Evolutionary conservation across 2,888 invertebrate species (phyloP).

Genomic region (Ashinkailepas kermadecensis): DNA sequence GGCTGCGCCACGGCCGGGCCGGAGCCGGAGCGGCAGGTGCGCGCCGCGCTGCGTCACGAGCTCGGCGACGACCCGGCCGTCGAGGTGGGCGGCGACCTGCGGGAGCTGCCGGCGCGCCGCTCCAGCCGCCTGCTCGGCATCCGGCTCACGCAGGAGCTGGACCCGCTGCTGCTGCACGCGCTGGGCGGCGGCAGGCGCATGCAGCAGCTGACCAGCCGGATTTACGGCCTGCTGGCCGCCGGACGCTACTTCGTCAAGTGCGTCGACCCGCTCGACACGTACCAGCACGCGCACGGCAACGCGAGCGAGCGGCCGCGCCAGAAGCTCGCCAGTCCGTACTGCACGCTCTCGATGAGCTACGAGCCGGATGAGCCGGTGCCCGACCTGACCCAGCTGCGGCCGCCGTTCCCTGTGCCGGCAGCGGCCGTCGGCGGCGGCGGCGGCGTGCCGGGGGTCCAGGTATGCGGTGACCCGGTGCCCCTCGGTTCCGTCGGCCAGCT

Average conservation of each 20-base stretch:
- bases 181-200: background rate
- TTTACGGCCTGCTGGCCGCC: constrained; percentile 11
- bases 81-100: background rate
- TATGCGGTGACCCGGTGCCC: background rate
- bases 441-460: too few species aligned
- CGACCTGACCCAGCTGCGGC: background rate
- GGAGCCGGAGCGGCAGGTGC: background rate
- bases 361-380: background rate
- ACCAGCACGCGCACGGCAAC: background rate
- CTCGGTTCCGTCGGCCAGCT: background rate
- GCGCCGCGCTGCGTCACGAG: background rate
- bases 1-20: background rate
- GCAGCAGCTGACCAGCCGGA: background rate
- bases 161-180: constrained; percentile 9
- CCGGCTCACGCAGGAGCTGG: background rate
- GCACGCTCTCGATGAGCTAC: constrained; percentile 8
- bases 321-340: background rate
- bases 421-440: background rate
- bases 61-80: background rate
- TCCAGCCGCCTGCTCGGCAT: background rate
- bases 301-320: background rate
- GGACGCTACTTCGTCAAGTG: background rate
- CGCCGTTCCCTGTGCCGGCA: background rate
- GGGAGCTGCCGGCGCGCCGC: background rate
- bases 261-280: constrained; percentile 1